Conservation (phyloP, 1,140 invertebrate species). For the Monochamus saltuarius region DNA sequence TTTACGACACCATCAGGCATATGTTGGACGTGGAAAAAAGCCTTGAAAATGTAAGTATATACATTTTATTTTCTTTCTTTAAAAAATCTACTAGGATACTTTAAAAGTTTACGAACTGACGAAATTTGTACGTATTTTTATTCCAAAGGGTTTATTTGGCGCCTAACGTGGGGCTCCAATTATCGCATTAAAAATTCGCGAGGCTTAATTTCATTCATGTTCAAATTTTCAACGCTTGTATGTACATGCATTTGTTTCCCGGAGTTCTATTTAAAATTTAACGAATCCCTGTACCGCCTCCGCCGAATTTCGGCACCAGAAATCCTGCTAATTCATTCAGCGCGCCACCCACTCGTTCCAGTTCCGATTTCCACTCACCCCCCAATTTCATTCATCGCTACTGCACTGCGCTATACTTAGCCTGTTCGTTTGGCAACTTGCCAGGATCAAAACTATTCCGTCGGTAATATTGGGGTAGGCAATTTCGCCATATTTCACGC, state of each 20-base stretch:
- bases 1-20: constrained; percentile 60
- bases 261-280: not conserved
- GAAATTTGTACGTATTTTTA: not conserved
- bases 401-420: constrained; percentile 20
- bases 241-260: not conserved
- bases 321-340: constrained; percentile 6
- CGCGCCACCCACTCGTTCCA: not conserved
- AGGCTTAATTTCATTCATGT: not conserved
- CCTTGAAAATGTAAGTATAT: constrained; percentile 52
- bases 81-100: not conserved
- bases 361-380: constrained; percentile 22
- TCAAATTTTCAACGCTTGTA: not conserved
- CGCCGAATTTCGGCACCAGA: not conserved
- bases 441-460: constrained; percentile 4
- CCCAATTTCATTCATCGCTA: constrained; percentile 28
- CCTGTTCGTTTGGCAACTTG: not conserved
- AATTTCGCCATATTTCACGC: not conserved
- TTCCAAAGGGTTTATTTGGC: not conserved
- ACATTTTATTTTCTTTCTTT: not conserved
- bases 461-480: constrained; percentile 3
- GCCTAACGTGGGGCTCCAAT: not conserved
- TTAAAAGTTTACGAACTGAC: constrained; percentile 4
- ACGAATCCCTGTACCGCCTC: not conserved
- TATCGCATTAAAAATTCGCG: not conserved
- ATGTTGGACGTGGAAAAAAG: constrained; percentile 58